phyloP scores from a whole-genome alignment of 2,113 vertebrate species.

The Cercocebus atys region DNA sequence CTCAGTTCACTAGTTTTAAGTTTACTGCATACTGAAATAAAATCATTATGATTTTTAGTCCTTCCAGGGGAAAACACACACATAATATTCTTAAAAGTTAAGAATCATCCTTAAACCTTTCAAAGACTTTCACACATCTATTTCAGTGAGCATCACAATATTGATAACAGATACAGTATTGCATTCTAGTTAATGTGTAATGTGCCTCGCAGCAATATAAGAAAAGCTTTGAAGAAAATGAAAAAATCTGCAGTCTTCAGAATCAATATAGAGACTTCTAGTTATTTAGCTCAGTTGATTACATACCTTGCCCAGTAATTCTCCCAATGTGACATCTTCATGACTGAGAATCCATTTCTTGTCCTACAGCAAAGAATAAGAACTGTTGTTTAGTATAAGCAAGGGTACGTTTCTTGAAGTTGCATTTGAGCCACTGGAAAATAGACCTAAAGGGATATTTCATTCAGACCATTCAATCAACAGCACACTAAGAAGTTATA shows the following conservation, averaged over 20 bases:
- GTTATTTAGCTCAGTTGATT: constrained; percentile 53
- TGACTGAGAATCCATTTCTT: constrained; percentile 99
- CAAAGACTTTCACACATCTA: constrained; percentile 14
- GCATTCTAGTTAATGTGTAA: not conserved
- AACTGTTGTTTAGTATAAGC: constrained; percentile 33
- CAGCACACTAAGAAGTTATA: constrained; percentile 23
- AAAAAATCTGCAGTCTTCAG: not conserved
- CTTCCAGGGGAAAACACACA: not conserved
- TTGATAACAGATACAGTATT: not conserved
- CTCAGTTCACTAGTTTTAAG: not conserved
- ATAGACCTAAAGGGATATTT: constrained; percentile 31
- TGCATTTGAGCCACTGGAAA: not conserved
- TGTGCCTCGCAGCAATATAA: not conserved
- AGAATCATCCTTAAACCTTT: constrained; percentile 29
- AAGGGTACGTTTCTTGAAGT: constrained; percentile 34
- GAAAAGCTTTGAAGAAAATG: not conserved
- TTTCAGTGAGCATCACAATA: not conserved
- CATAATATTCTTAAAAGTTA: constrained; percentile 29
- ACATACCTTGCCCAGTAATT: constrained; percentile 95
- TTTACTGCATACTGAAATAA: constrained; percentile 50
- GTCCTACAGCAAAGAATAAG: constrained; percentile 86
- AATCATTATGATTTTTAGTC: not conserved
- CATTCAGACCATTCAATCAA: constrained; percentile 26
- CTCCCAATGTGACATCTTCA: constrained; percentile 94
- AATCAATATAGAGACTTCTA: not conserved